Percentiles rank a stretch among this genome's conserved stretches.
Evolutionary conservation across 1,140 invertebrate genomes (phyloP).

Genomic region (Cydia splendana): DNA sequence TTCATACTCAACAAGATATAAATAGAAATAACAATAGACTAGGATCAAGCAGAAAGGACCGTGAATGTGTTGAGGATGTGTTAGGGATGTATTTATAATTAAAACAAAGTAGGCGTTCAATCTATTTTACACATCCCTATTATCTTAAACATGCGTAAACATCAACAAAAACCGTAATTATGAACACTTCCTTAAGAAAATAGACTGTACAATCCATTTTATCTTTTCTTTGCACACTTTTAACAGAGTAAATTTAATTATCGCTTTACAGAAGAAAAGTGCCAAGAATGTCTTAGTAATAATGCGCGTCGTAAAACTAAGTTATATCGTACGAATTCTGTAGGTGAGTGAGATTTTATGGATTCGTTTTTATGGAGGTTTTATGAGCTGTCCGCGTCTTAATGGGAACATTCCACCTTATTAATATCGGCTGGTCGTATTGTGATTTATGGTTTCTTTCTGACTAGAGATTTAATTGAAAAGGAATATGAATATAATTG

Average conservation of each 20-base stretch:
- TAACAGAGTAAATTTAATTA: slow-evolving; percentile 4
- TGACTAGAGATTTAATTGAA: not conserved
- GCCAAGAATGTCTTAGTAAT: slow-evolving; percentile 34
- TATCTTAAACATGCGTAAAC: not conserved
- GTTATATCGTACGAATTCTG: slow-evolving; percentile 30
- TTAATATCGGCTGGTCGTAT: slow-evolving; percentile 37
- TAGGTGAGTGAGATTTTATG: slow-evolving; percentile 42
- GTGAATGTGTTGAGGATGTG: not conserved
- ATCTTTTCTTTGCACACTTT: slow-evolving; percentile 4
- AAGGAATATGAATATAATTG: too few species aligned
- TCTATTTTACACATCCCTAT: not conserved
- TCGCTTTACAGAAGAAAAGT: slow-evolving; percentile 8
- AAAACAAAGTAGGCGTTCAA: not conserved
- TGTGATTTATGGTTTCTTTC: not conserved
- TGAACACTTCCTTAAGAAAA: slow-evolving; percentile 7
- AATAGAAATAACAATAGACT: too few species aligned
- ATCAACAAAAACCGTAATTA: not conserved
- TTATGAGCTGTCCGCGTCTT: slow-evolving; percentile 44
- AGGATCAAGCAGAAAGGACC: not conserved
- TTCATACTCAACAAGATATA: too few species aligned
- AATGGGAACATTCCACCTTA: slow-evolving; percentile 38
- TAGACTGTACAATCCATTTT: not conserved
- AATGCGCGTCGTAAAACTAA: slow-evolving; percentile 11
- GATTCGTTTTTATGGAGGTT: slow-evolving; percentile 47
- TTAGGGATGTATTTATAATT: not conserved